Percentiles rank a stretch among this genome's conserved stretches.
Conservation (phyloP, 2,113 vertebrate species). For the Malurus melanocephalus region DNA sequence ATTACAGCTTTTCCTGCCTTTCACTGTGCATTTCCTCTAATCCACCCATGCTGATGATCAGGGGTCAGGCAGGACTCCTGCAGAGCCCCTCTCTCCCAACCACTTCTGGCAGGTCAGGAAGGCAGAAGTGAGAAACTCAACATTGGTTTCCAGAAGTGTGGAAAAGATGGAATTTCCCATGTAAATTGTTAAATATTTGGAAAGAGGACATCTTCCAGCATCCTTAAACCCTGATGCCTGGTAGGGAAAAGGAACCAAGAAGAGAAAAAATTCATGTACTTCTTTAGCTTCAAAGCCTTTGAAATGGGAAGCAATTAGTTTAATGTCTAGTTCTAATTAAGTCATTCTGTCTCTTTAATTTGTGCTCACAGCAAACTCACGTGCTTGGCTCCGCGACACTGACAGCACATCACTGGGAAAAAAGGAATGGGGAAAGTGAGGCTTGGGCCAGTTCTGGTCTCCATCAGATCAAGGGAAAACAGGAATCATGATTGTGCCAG, state of each 20-base stretch:
- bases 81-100: background rate
- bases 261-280: background rate
- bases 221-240: background rate
- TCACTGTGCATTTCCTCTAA: background rate
- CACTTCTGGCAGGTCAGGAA: background rate
- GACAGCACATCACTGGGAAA: background rate
- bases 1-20: background rate
- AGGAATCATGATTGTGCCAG: accelerated
- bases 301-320: constrained; percentile 37
- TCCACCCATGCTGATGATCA: accelerated
- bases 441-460: background rate
- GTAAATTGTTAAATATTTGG: background rate
- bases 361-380: background rate
- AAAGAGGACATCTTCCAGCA: background rate
- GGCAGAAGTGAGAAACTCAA: background rate
- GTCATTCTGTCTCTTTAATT: background rate
- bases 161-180: accelerated
- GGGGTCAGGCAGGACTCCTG: background rate
- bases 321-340: constrained; percentile 24
- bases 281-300: background rate
- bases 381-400: background rate
- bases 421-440: background rate
- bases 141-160: accelerated
- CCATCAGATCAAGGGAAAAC: background rate
- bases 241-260: background rate